These are phyloP conservation scores for Lasioglossum baleicum DNA, from an alignment of 1,140 invertebrate species.

Conservation along the genomic window DNA sequence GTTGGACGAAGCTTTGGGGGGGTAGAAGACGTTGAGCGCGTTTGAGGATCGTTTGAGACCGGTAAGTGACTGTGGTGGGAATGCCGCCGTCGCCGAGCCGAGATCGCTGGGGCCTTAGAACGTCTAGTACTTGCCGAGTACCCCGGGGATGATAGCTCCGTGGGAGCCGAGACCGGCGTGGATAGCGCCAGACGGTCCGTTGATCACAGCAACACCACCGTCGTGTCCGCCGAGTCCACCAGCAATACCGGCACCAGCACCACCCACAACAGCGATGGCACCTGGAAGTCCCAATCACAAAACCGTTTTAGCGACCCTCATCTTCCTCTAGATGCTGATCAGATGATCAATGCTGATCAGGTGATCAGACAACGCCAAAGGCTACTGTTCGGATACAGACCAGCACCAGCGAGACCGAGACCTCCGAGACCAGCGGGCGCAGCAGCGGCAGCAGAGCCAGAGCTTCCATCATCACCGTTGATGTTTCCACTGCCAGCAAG, in stretches of 20 bases:
- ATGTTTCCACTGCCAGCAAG: constrained; percentile 77
- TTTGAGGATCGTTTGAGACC: constrained; percentile 76
- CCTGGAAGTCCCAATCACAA: constrained; percentile 52
- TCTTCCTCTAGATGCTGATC: too few species aligned
- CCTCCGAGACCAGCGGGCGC: constrained; percentile 72
- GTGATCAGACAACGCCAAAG: too few species aligned
- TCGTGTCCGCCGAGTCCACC: constrained; percentile 78
- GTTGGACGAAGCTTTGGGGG: constrained; percentile 70
- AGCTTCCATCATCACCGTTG: constrained; percentile 79
- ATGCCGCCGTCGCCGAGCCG: constrained; percentile 80
- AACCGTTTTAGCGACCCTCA: too few species aligned
- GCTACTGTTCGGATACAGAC: neutral
- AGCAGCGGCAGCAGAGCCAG: constrained; percentile 77
- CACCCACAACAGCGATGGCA: constrained; percentile 78
- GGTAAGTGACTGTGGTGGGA: constrained; percentile 77
- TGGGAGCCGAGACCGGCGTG: constrained; percentile 79
- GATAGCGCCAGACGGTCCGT: constrained; percentile 80
- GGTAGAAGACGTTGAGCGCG: constrained; percentile 76
- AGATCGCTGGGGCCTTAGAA: constrained; percentile 78
- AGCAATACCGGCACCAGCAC: constrained; percentile 73
- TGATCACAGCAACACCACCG: constrained; percentile 80
- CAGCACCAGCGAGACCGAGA: constrained; percentile 31
- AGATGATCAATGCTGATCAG: too few species aligned
- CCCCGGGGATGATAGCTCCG: constrained; percentile 79
- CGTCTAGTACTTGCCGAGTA: constrained; percentile 77